These are phyloP conservation scores for Pyrgus malvae DNA, from an alignment of 2,888 invertebrate genomes.

Conservation along the genomic window DNA sequence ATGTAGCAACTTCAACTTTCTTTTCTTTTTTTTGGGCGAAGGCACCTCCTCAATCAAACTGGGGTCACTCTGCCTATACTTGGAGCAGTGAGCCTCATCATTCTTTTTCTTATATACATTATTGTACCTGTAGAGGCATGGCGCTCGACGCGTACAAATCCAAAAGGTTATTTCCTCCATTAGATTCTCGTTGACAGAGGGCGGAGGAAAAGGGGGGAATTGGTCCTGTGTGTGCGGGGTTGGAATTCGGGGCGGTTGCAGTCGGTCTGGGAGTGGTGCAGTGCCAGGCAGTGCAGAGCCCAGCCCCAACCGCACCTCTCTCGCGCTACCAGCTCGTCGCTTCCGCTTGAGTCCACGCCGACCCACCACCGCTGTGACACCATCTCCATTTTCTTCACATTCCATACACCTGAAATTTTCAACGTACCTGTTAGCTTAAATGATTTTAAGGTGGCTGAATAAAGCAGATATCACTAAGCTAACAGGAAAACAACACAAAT, in stretches of 20 bases:
- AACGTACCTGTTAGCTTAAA: not conserved
- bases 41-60: constrained; percentile 42
- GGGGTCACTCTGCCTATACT: constrained; percentile 48
- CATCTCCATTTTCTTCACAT: constrained; percentile 53
- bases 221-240: constrained; percentile 25
- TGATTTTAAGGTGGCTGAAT: not conserved
- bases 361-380: constrained; percentile 38
- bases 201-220: constrained; percentile 50
- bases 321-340: constrained; percentile 40
- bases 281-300: constrained; percentile 45
- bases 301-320: constrained; percentile 49
- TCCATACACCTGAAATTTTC: constrained; percentile 61
- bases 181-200: constrained; percentile 49
- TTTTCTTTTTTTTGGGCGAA: constrained; percentile 60
- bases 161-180: constrained; percentile 77
- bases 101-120: constrained; percentile 53
- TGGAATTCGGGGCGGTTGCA: too few species aligned
- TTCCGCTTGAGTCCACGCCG: constrained; percentile 44
- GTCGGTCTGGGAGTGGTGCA: too few species aligned
- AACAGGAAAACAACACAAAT: not conserved
- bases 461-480: not conserved
- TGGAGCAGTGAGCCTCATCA: constrained; percentile 54
- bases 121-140: constrained; percentile 70
- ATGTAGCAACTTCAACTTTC: constrained; percentile 59
- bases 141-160: constrained; percentile 71